phyloP scores from a whole-genome alignment of 2,113 vertebrate species.

The Zosterops lateralis region DNA sequence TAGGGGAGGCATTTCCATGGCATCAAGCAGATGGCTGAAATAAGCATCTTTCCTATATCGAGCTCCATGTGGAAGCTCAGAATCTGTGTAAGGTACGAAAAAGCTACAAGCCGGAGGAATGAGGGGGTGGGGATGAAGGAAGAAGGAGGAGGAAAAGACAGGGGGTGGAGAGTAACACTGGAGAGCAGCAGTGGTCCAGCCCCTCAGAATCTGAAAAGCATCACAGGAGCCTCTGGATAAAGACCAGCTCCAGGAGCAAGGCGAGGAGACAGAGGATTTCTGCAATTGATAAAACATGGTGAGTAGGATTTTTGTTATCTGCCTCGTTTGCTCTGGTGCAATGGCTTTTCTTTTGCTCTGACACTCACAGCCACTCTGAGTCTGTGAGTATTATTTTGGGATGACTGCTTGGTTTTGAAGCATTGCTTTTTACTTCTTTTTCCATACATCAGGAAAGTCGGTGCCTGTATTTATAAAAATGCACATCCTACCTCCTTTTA shows the following conservation, averaged over 20 bases:
- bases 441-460: background rate
- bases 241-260: conserved; percentile 42
- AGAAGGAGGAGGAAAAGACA: conserved; percentile 44
- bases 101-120: conserved; percentile 36
- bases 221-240: conserved; percentile 58
- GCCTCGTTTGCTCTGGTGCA: background rate
- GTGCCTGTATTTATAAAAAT: background rate
- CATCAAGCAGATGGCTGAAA: conserved; percentile 28
- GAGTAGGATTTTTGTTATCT: conserved; percentile 51
- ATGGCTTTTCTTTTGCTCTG: background rate
- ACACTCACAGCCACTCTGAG: background rate
- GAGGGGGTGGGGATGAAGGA: conserved; percentile 46
- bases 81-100: background rate
- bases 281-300: conserved; percentile 32
- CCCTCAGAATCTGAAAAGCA: conserved; percentile 61
- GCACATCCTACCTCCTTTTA: background rate
- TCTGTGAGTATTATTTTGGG: background rate
- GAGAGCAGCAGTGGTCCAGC: conserved; percentile 54
- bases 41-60: conserved; percentile 38
- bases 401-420: background rate
- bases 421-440: background rate
- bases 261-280: conserved; percentile 53
- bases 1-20: background rate
- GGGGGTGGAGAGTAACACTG: conserved; percentile 59
- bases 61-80: conserved; percentile 13